These are phyloP conservation scores for Leucopternis melanops DNA, from an alignment of 2,113 vertebrate species.

Conservation along the genomic window DNA sequence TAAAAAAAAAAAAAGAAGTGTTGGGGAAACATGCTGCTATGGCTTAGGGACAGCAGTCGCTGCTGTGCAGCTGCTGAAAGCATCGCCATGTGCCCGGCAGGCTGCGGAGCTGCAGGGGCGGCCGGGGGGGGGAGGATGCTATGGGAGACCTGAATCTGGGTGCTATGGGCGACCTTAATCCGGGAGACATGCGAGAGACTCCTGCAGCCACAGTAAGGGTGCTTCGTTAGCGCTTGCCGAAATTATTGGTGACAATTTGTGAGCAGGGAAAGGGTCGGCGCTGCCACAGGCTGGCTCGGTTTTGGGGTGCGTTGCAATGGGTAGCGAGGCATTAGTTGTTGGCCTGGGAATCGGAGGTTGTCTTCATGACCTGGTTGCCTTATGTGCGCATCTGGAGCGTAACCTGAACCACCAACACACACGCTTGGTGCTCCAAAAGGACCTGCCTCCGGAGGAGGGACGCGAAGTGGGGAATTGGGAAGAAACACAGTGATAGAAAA, in stretches of 20 bases:
- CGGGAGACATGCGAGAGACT: fast-evolving
- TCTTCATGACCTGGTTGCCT: neutral
- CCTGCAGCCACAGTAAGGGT: neutral
- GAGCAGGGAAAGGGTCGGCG: neutral
- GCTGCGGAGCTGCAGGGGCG: fast-evolving
- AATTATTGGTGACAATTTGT: neutral
- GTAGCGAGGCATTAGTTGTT: neutral
- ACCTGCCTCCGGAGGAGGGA: neutral
- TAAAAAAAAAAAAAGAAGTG: neutral
- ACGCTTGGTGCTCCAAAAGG: neutral
- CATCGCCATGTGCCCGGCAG: neutral
- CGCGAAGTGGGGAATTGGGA: neutral
- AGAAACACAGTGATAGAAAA: neutral
- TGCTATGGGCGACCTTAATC: neutral
- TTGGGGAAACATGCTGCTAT: neutral
- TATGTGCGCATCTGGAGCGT: neutral
- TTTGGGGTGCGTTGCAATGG: neutral
- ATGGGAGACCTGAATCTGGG: neutral
- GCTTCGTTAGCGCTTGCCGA: neutral
- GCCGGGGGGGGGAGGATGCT: too few relatives aligned
- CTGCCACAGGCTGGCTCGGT: neutral
- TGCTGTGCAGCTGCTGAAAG: neutral
- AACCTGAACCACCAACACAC: neutral
- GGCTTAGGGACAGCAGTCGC: neutral
- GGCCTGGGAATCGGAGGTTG: neutral